Evolutionary conservation across 64 coral and sea anemone species (phyloP), one percentile per base, ranked within the genome.

Genomic region (Montipora cactus): DNA sequence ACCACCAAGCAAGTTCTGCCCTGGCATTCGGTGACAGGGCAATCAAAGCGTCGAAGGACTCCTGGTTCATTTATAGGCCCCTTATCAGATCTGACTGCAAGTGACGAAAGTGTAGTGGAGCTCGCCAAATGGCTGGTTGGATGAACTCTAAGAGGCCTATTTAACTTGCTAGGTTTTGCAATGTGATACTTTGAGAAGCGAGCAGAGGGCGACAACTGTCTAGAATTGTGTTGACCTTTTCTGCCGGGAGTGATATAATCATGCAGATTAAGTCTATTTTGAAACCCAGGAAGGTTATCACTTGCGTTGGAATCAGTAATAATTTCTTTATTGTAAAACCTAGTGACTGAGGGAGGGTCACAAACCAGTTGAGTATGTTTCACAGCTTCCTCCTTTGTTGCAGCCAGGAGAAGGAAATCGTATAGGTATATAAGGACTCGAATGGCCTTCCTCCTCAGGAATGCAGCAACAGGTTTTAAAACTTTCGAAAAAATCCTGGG

Each of bases 361-460:
- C 49, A 14, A 19, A 19, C 49, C 71, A 37, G 51, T 55, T 81
- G 16, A 5, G 90, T 71, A 73, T 75, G 45, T 44, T 47, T 70
- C 15, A 4, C 46, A 9, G 77, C 77, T 22, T 81, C 77, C 47
- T 49, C 48, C 75, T 59, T 47, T 45, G 55, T 49, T 48, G 19
- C 1, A 73, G 69, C 61, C 67, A 89, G 7, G 57, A 89, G 7
- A 28, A 89, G 52, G 70, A 90, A 67, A 76, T 95, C 83, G 81
- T 95, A 75, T 12, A 95, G 76, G 19, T 91, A 95, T 19, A 95
- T 67, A 3, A 95, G 45, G 3, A 95, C 19, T 22, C 67, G 88
- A 45, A 91, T 73, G 5, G 51, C 80, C 25, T 59, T 47, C 48
- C 64, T 78, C 2, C 88, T 23, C 0, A 95, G 76, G 47, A 44